Evolutionary conservation across 2,113 vertebrate species (phyloP).

Genomic region (Dasyprocta punctata): DNA sequence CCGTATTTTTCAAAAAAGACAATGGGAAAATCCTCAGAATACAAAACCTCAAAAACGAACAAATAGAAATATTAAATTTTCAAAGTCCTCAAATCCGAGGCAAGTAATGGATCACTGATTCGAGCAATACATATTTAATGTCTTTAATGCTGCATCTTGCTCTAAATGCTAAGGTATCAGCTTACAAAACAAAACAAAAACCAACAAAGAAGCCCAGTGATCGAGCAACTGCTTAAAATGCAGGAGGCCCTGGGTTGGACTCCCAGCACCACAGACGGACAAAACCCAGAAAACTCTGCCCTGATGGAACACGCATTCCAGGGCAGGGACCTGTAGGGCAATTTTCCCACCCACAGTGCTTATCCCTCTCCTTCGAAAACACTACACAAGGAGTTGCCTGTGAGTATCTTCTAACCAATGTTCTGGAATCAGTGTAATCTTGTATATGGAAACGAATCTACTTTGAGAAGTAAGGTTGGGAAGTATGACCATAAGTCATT

Average conservation of each 20-base stretch:
- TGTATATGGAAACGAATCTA: neutral
- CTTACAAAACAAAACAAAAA: neutral
- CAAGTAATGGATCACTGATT: slow-evolving; percentile 21
- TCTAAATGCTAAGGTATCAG: neutral
- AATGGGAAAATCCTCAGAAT: neutral
- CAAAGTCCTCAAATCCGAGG: slow-evolving; percentile 25
- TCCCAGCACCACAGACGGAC: neutral
- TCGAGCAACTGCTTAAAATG: neutral
- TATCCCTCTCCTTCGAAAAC: neutral
- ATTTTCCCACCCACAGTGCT: neutral
- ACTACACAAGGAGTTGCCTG: neutral
- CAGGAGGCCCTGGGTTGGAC: neutral
- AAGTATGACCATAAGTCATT: neutral
- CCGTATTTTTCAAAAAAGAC: neutral
- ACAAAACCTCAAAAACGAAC: slow-evolving; percentile 45
- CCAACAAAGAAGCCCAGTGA: neutral
- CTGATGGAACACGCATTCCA: neutral
- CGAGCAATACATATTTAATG: slow-evolving; percentile 23
- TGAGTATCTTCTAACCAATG: neutral
- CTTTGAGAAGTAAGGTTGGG: slow-evolving; percentile 23
- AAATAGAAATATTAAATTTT: slow-evolving; percentile 30
- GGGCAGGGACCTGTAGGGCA: fast-evolving
- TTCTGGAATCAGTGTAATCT: neutral
- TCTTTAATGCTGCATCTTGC: neutral
- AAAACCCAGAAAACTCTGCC: neutral